Percentiles rank a stretch among this genome's conserved stretches.
These are phyloP conservation scores for Ephydatia muelleri DNA, from an alignment of 37 sponge, comb jelly and placozoan genomes.

Conservation along the genomic window DNA sequence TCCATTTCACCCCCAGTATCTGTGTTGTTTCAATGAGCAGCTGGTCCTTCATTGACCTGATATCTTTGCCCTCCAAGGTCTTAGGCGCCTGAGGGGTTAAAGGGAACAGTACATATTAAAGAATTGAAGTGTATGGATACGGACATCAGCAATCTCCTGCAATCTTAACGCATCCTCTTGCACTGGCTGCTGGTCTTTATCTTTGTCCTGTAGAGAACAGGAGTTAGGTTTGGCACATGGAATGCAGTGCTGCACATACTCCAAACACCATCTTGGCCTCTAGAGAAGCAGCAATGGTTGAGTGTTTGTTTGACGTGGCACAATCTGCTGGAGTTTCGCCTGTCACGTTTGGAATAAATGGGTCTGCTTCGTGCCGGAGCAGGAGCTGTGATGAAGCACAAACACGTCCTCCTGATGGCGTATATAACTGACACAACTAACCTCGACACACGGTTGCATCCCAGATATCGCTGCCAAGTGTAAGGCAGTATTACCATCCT, in stretches of 20 bases:
- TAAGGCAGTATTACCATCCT: conserved; percentile 72
- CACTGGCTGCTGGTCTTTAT: neutral
- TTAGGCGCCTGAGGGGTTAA: conserved; percentile 8
- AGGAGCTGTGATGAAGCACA: conserved; percentile 16
- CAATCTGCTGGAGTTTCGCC: conserved; percentile 76
- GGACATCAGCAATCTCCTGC: neutral
- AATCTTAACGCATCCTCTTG: neutral
- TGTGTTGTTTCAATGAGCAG: conserved; percentile 87
- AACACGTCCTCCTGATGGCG: neutral
- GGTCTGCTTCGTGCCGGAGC: conserved; percentile 46
- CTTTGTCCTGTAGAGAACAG: conserved; percentile 6
- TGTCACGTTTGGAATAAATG: conserved; percentile 61
- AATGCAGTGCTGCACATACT: conserved; percentile 39
- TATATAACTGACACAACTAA: conserved; percentile 1
- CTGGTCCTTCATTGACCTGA: conserved; percentile 76
- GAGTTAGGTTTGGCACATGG: neutral
- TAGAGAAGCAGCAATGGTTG: conserved; percentile 60
- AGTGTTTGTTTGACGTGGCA: conserved; percentile 36
- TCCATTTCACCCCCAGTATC: conserved; percentile 67
- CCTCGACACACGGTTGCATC: conserved; percentile 62
- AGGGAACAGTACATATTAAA: neutral
- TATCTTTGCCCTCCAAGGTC: conserved; percentile 52
- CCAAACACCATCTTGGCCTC: conserved; percentile 86
- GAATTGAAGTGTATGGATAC: neutral
- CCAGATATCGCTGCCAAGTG: conserved; percentile 67